A percentile compares a stretch with the other conserved stretches of the same genome.
These are phyloP conservation scores for Drosophila willistoni DNA, from an alignment of 1,140 invertebrate genomes.

Conservation along the genomic window DNA sequence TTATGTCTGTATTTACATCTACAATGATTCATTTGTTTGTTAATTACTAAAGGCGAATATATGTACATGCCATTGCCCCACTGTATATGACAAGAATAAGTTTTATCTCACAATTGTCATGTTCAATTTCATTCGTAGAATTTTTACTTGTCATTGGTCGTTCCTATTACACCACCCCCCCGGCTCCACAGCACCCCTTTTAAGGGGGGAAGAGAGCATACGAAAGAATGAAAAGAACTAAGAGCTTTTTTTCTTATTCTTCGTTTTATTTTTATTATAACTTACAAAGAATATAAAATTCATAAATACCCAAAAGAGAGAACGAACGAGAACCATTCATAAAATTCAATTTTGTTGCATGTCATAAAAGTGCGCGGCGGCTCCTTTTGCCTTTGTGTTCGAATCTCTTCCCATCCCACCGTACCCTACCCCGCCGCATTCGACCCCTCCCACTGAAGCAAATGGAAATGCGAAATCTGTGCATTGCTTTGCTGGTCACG, in stretches of 20 bases:
- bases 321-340: constrained; percentile 51
- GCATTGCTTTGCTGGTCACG: constrained; percentile 78
- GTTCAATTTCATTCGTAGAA: constrained; percentile 70
- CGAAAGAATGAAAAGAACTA: constrained; percentile 38
- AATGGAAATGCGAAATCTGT: constrained; percentile 72
- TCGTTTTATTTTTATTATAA: constrained; percentile 42
- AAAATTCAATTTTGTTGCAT: constrained; percentile 83
- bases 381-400: constrained; percentile 56
- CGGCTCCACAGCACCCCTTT: constrained; percentile 34
- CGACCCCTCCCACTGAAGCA: background rate
- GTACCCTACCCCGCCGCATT: background rate
- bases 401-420: constrained; percentile 18
- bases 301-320: constrained; percentile 64
- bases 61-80: constrained; percentile 35
- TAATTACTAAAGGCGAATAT: background rate
- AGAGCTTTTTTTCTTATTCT: constrained; percentile 38
- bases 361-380: constrained; percentile 70
- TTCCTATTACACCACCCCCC: constrained; percentile 13
- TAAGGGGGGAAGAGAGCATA: background rate
- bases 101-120: constrained; percentile 74
- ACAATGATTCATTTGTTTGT: background rate
- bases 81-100: constrained; percentile 61
- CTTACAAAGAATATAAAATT: constrained; percentile 71
- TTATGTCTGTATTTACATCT: too few species aligned
- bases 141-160: constrained; percentile 58